phyloP scores from a whole-genome alignment of 2,797 vertebrate species.

The Hapalemur alaotrensis region DNA sequence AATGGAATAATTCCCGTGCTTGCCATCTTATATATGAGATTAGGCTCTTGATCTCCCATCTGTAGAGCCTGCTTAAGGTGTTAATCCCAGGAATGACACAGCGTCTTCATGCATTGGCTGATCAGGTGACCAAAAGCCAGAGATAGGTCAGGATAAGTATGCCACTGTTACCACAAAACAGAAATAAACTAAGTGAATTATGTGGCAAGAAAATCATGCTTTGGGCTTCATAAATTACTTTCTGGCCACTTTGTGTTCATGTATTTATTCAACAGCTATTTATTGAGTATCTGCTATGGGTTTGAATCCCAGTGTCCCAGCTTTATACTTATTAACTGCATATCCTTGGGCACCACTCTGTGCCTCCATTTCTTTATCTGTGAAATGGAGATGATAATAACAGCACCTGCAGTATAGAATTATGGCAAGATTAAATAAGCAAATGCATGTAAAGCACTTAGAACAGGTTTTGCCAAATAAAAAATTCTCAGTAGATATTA shows the following conservation, averaged over 20 bases:
- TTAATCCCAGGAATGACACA: neutral
- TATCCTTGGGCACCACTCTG: neutral
- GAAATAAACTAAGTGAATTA: neutral
- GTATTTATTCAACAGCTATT: conserved; percentile 16
- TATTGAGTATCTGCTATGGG: neutral
- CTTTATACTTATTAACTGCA: neutral
- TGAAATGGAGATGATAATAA: neutral
- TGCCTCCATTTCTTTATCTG: neutral
- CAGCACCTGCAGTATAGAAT: neutral
- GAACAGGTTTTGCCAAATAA: neutral
- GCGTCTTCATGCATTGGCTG: neutral
- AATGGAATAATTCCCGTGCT: conserved; percentile 6
- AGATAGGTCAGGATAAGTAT: neutral
- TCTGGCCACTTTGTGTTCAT: neutral
- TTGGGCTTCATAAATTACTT: conserved; percentile 31
- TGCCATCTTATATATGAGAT: neutral
- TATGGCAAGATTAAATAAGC: neutral
- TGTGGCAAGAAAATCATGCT: neutral
- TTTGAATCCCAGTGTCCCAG: neutral
- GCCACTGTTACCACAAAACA: neutral
- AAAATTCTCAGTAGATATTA: conserved; percentile 16
- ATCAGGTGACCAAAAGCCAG: conserved; percentile 3
- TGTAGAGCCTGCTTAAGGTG: neutral
- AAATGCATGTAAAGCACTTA: neutral
- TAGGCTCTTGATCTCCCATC: neutral